These are phyloP conservation scores for Sycophila sp. DNA, from an alignment of 1,140 invertebrate genomes.

Conservation along the genomic window DNA sequence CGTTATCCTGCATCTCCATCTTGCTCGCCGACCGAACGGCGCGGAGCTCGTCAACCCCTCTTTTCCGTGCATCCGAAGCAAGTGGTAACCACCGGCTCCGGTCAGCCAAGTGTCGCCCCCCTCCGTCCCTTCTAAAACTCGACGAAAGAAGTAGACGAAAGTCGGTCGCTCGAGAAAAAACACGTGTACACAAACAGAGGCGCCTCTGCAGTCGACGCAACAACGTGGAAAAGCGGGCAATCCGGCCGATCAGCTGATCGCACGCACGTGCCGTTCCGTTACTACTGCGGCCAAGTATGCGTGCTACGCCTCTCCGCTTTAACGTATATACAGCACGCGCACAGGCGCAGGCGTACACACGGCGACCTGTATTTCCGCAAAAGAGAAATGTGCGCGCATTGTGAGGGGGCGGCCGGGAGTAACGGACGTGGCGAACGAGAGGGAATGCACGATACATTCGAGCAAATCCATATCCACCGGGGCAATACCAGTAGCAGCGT, in stretches of 20 bases:
- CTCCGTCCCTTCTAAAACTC: too few species aligned
- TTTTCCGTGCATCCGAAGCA: background rate
- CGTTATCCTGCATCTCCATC: background rate
- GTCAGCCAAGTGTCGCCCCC: too few species aligned
- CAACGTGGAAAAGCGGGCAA: slow-evolving; percentile 1
- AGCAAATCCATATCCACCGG: slow-evolving; percentile 11
- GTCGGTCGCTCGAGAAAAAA: background rate
- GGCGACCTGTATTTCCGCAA: slow-evolving; percentile 39
- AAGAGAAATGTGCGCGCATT: slow-evolving; percentile 20
- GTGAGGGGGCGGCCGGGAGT: background rate
- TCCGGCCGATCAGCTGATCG: slow-evolving; percentile 34
- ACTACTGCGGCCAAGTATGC: background rate
- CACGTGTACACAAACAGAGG: background rate
- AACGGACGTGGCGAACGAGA: background rate
- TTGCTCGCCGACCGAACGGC: background rate
- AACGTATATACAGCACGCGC: background rate
- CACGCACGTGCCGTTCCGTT: slow-evolving; percentile 12
- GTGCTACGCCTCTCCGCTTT: background rate
- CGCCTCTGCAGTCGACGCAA: background rate
- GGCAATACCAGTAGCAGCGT: background rate
- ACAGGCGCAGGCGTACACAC: background rate
- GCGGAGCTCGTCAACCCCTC: background rate
- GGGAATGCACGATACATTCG: slow-evolving; percentile 26
- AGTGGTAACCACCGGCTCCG: background rate
- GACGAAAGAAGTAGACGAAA: too few species aligned